Evolutionary conservation across 2,797 vertebrate genomes (phyloP), one percentile per base, ranked within the genome.

Genomic region (Neopelma chrysocephalum): DNA sequence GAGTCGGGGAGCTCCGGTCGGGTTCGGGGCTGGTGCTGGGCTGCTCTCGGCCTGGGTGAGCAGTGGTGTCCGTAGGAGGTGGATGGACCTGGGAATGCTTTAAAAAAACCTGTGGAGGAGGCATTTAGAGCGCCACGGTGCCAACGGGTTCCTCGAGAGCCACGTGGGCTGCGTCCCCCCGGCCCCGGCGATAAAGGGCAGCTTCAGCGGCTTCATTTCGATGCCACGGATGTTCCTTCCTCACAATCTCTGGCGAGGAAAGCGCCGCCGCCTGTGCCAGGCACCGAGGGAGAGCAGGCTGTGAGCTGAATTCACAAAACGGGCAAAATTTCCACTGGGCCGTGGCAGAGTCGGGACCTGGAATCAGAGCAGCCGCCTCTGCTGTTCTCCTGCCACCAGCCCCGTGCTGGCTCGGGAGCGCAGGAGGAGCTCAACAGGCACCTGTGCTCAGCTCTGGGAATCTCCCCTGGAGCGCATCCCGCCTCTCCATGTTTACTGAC

Each of bases 311-410:
- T 97, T 32, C 82, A 90, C 81, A 96, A 95, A 26, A 31, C 1
- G 9, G 81, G 77, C 86, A 96, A 97, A 96, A 94, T 96, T 97
- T 96, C 96, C 95, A 96, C 92, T 90, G 88, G 92, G 80, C 72
- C 3, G 1, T 7, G 62, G 82, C 77, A 4, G 61, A 65, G 84
- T 1, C 3, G 51, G 81, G 51, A n/a, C 29, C 40, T 25, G 89
- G 42, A 87, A 54, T 21, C 40, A 21, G 75, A 90, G 71, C 57
- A 13, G 11, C 29, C 0, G 5, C 50, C 7, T 2, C 29, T 1
- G 38, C 42, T 18, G 62, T 8, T 62, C 12, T 5, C 36, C 47
- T 5, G 1, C 7, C 22, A 15, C 12, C 34, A 11, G 48, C 31
- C 76, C 25, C 3, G 12, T 15, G 32, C 42, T 0, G 1, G 73